phyloP scores from a whole-genome alignment of 2,797 vertebrate species.

The Notamacropus eugenii region DNA sequence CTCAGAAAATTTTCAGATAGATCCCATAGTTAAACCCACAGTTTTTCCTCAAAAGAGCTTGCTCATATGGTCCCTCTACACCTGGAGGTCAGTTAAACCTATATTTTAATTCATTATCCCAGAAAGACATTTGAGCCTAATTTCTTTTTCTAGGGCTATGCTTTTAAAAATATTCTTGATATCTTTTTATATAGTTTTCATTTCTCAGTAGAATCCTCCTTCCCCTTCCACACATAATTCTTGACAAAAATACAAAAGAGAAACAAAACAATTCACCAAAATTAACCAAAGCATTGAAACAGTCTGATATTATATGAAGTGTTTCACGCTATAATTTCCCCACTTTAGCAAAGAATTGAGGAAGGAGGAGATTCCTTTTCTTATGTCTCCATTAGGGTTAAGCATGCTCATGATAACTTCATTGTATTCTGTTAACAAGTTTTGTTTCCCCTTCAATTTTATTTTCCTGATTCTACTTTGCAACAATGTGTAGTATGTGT shows the following conservation, averaged over 20 bases:
- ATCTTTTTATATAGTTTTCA: background rate
- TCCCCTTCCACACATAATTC: background rate
- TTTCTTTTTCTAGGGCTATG: background rate
- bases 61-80: background rate
- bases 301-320: background rate
- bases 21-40: background rate
- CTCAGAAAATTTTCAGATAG: background rate
- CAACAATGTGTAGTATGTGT: too few species aligned
- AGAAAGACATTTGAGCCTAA: background rate
- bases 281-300: background rate
- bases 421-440: too few species aligned
- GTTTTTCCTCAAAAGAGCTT: slow-evolving; percentile 7
- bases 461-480: too few species aligned
- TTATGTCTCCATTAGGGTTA: background rate
- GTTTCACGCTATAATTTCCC: background rate
- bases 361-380: background rate
- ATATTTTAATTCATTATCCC: slow-evolving; percentile 7
- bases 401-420: too few species aligned
- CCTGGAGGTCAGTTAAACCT: background rate
- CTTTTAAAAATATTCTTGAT: background rate
- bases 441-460: too few species aligned
- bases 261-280: background rate
- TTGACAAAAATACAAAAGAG: background rate
- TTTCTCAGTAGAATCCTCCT: background rate
- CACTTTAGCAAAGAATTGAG: background rate